A percentile compares a stretch with the other conserved stretches of the same genome.
These are phyloP conservation scores for Stegodyphus dumicola DNA, from an alignment of 1,140 invertebrate species.

Conservation along the genomic window DNA sequence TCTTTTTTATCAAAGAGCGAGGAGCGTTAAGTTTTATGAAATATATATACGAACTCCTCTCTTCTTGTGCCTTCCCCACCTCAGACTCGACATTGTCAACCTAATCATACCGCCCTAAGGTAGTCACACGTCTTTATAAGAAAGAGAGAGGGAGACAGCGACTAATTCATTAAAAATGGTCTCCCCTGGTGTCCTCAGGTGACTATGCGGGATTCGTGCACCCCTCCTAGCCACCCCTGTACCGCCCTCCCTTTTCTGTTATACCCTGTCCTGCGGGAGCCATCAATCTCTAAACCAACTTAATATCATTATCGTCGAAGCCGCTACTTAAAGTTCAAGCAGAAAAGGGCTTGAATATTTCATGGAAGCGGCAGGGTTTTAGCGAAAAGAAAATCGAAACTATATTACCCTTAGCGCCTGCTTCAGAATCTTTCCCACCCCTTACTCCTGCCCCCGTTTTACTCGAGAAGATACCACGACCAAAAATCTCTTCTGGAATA, in stretches of 20 bases:
- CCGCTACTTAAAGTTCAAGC: slow-evolving; percentile 57
- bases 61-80: background rate
- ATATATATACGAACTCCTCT: background rate
- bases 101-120: slow-evolving; percentile 25
- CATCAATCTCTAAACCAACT: slow-evolving; percentile 57
- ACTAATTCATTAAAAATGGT: slow-evolving; percentile 58
- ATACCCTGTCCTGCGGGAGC: slow-evolving; percentile 29
- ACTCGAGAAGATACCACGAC: background rate
- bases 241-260: background rate
- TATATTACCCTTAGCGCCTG: slow-evolving; percentile 36
- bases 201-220: slow-evolving; percentile 14
- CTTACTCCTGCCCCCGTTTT: slow-evolving; percentile 2
- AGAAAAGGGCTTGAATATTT: slow-evolving; percentile 57
- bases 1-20: background rate
- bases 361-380: slow-evolving; percentile 46
- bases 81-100: background rate
- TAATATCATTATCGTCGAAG: slow-evolving; percentile 59
- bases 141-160: slow-evolving; percentile 8
- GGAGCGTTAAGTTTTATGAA: slow-evolving; percentile 16
- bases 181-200: slow-evolving; percentile 26
- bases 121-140: slow-evolving; percentile 25
- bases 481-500: slow-evolving; percentile 1
- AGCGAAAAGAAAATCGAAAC: slow-evolving; percentile 57
- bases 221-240: slow-evolving; percentile 1
- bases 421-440: slow-evolving; percentile 12